These are phyloP conservation scores for Saxidomus purpurata DNA, from an alignment of 1,140 invertebrate species.

Conservation along the genomic window DNA sequence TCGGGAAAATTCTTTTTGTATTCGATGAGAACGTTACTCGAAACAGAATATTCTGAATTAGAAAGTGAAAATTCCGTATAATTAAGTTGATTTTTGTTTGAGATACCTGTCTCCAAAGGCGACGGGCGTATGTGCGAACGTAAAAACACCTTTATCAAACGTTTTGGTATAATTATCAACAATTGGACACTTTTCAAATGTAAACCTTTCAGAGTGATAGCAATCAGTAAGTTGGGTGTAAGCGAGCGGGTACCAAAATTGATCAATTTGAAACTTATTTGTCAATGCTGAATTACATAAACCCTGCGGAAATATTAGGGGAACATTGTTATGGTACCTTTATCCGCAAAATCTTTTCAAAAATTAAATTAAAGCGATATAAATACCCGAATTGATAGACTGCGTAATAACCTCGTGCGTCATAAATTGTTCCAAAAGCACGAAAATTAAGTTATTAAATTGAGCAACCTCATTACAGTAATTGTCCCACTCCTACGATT, in stretches of 20 bases:
- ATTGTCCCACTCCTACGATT: conserved; percentile 15
- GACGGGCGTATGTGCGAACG: conserved; percentile 20
- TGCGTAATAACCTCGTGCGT: neutral
- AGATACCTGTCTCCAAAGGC: conserved; percentile 15
- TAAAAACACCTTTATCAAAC: neutral
- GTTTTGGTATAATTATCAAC: conserved; percentile 29
- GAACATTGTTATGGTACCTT: neutral
- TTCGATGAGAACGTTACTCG: neutral
- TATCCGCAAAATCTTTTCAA: neutral
- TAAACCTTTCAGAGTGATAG: conserved; percentile 2
- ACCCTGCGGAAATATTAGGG: neutral
- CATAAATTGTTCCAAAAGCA: conserved; percentile 4
- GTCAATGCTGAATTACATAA: conserved; percentile 18
- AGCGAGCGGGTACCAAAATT: neutral
- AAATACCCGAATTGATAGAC: neutral
- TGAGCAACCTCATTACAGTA: neutral
- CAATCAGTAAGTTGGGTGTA: neutral
- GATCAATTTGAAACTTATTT: conserved; percentile 36
- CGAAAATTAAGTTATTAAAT: conserved; percentile 1
- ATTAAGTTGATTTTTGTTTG: conserved; percentile 13
- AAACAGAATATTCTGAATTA: conserved; percentile 4
- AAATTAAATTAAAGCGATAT: neutral
- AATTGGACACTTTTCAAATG: conserved; percentile 32
- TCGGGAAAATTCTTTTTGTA: neutral
- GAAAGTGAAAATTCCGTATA: conserved; percentile 34